These are phyloP conservation scores for Stylophora pistillata DNA, from an alignment of 64 coral and sea anemone species.

Conservation along the genomic window DNA sequence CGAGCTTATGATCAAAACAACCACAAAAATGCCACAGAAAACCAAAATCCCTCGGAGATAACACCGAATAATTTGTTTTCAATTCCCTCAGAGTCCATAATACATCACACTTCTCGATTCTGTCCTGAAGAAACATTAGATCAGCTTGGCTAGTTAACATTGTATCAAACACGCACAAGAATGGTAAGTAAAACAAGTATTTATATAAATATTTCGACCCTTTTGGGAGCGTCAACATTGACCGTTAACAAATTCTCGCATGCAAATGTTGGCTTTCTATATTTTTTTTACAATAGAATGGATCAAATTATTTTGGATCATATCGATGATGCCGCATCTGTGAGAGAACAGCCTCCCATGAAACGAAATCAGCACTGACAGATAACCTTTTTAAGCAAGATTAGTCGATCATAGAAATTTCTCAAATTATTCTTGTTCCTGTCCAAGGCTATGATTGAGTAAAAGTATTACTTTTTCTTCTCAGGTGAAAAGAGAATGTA, in stretches of 20 bases:
- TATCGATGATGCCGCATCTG: neutral
- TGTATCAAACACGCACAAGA: neutral
- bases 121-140: neutral
- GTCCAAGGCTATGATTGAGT: neutral
- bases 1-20: neutral
- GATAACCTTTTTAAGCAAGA: neutral
- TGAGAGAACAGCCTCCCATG: neutral
- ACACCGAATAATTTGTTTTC: conserved; percentile 12
- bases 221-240: neutral
- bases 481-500: neutral
- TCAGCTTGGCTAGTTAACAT: neutral
- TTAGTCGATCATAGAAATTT: neutral
- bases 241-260: conserved; percentile 26
- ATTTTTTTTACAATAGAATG: conserved; percentile 6
- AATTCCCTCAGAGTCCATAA: neutral
- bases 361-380: neutral
- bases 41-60: conserved; percentile 5
- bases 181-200: conserved; percentile 20
- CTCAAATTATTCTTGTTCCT: neutral
- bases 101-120: neutral
- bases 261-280: neutral
- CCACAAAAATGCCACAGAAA: conserved; percentile 25
- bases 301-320: conserved; percentile 18
- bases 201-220: neutral
- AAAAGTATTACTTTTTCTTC: neutral